Conservation (phyloP, 1,140 invertebrate species). For the Lanistes nyassanus region DNA sequence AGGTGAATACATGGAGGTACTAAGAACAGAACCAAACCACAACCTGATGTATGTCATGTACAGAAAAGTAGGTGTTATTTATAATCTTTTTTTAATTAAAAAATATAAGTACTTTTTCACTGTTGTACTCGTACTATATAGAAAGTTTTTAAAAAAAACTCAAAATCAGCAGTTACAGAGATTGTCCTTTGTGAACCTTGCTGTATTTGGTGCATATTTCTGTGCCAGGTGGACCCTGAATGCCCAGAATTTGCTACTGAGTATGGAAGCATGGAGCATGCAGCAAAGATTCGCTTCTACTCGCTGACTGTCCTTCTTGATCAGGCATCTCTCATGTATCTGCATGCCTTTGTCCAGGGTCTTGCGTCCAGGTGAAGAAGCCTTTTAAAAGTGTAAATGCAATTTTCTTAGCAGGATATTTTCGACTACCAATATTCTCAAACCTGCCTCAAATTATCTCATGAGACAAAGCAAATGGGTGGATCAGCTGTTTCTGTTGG, state of each 20-base stretch:
- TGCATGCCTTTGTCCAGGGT: slow-evolving; percentile 73
- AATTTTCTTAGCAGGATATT: too few relatives aligned
- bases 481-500: too few relatives aligned
- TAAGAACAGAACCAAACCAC: slow-evolving; percentile 72
- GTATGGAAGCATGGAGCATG: slow-evolving; percentile 84
- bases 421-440: too few relatives aligned
- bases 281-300: slow-evolving; percentile 78
- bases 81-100: neutral
- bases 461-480: too few relatives aligned
- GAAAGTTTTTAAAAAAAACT: too few relatives aligned
- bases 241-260: slow-evolving; percentile 84
- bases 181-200: too few relatives aligned
- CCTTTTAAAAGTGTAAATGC: neutral
- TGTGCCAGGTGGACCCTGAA: slow-evolving; percentile 76
- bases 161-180: too few relatives aligned
- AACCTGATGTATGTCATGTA: slow-evolving; percentile 81
- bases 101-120: too few relatives aligned
- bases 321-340: slow-evolving; percentile 77
- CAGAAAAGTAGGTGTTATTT: slow-evolving; percentile 74
- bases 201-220: too few relatives aligned
- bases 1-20: slow-evolving; percentile 81
- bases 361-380: slow-evolving; percentile 56
- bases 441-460: too few relatives aligned
- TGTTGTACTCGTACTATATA: too few relatives aligned
- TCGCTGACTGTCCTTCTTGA: slow-evolving; percentile 77